Base-by-base conservation (phyloP, 2,888 invertebrate species). In the Napeogenes sylphis region DNA sequence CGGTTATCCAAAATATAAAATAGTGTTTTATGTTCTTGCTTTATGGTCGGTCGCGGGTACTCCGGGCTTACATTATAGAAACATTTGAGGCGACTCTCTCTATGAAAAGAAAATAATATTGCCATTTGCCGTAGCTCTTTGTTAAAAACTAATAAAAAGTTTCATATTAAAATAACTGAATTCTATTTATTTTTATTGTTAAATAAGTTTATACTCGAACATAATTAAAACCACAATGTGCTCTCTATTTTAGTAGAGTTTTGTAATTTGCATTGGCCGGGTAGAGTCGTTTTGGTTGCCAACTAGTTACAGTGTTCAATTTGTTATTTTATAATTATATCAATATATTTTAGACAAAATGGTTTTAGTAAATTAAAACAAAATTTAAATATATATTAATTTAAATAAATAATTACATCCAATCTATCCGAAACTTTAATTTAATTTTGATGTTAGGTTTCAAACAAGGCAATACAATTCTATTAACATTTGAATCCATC, bases 21-120 rank as follows among this genome's bases (percentile, higher is more conserved):
- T 62, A 62, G 55, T 47, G 45, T 61, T 62, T 62, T 62, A 58
- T 58, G 55, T 46, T 21, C 33, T 47, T 58, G 21, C 62, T 58
- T 62, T 57, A 62, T 58, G 55, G 42, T 42, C 46, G 58, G 42
- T 45, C 38, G 45, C 30, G 58, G 42, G 53, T 56, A 42, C 38
- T 45, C 53, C 21, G 53, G 42, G 42, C 33, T 51, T 30, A 51
- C 51, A 51, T 51, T 51, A 51, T 51, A 51, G 51, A 51, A 51
- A 6, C 51, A 30, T 51, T 61, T 61, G 14, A 42, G 55, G 32
- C 30, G 32, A 57, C 57, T 33, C 21, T 30, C 21, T 30, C 21
- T 51, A 51, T 51, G 30, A 51, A 51, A 51, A 30, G 51, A 51
- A 51, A 51, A 51, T 51, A 51, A 51, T 51, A 51, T 30, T 30